These are phyloP conservation scores for Acrobasis suavella DNA, from an alignment of 2,888 invertebrate species.

Conservation along the genomic window DNA sequence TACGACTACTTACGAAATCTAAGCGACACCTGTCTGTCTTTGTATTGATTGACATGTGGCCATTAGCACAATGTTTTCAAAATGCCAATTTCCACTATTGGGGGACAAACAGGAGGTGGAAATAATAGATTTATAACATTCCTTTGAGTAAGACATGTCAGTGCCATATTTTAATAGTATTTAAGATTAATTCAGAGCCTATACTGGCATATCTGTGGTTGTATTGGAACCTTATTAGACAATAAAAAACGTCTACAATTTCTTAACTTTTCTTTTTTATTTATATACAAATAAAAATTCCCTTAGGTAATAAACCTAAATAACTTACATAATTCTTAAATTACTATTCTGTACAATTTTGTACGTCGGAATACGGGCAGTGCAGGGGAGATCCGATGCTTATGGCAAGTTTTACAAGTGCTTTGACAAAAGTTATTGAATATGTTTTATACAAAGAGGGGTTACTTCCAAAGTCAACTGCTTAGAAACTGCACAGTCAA, in stretches of 20 bases:
- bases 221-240: background rate
- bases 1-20: too few species aligned
- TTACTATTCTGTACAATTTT: constrained; percentile 62
- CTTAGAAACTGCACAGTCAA: background rate
- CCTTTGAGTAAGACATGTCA: too few species aligned
- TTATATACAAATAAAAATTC: constrained; percentile 78
- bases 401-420: constrained; percentile 26
- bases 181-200: background rate
- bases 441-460: background rate
- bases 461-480: constrained; percentile 4
- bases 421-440: background rate
- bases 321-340: constrained; percentile 63
- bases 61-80: too few species aligned
- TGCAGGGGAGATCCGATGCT: constrained; percentile 52
- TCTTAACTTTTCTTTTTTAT: constrained; percentile 47
- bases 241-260: constrained; percentile 37
- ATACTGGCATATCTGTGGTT: background rate
- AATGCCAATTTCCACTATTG: too few species aligned
- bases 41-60: too few species aligned
- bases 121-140: too few species aligned
- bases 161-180: too few species aligned
- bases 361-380: constrained; percentile 66
- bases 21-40: too few species aligned
- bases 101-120: too few species aligned
- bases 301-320: constrained; percentile 70